These are phyloP conservation scores for Darevskia mixta DNA, from an alignment of 2,797 vertebrate genomes.

Conservation along the genomic window DNA sequence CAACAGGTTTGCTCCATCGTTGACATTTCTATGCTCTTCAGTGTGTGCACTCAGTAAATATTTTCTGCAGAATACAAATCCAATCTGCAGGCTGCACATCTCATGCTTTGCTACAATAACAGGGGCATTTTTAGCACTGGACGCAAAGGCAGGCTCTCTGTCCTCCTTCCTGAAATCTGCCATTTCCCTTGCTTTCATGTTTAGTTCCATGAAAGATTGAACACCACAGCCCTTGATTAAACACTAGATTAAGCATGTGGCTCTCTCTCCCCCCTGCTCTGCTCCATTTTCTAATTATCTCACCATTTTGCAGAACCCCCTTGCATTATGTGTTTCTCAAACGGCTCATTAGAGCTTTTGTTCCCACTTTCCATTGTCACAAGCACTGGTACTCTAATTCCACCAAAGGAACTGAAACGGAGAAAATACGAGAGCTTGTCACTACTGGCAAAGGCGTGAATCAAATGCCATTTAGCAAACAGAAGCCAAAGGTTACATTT, in stretches of 20 bases:
- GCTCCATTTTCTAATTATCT: conserved; percentile 60
- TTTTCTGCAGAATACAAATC: conserved; percentile 31
- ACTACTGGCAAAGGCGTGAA: background rate
- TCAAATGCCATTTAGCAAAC: background rate
- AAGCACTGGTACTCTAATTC: conserved; percentile 44
- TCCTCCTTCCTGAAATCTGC: conserved; percentile 48
- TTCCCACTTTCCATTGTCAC: conserved; percentile 16
- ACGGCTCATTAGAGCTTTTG: conserved; percentile 40
- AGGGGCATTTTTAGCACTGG: conserved; percentile 31
- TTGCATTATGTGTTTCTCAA: background rate
- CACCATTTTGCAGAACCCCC: background rate
- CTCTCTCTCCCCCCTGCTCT: conserved; percentile 19
- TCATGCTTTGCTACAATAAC: conserved; percentile 35
- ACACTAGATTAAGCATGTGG: rapidly evolving
- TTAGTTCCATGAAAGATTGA: conserved; percentile 61
- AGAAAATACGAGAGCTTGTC: conserved; percentile 24
- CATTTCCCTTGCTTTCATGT: conserved; percentile 55
- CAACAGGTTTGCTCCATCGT: background rate
- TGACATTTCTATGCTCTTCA: conserved; percentile 4
- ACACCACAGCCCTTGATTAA: conserved; percentile 54
- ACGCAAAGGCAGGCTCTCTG: conserved; percentile 8
- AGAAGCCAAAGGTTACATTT: conserved; percentile 30
- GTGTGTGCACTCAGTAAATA: background rate
- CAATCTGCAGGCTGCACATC: conserved; percentile 32
- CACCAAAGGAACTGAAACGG: conserved; percentile 37